phyloP scores from a whole-genome alignment of 2,888 invertebrate genomes.

The Apoderus coryli region DNA sequence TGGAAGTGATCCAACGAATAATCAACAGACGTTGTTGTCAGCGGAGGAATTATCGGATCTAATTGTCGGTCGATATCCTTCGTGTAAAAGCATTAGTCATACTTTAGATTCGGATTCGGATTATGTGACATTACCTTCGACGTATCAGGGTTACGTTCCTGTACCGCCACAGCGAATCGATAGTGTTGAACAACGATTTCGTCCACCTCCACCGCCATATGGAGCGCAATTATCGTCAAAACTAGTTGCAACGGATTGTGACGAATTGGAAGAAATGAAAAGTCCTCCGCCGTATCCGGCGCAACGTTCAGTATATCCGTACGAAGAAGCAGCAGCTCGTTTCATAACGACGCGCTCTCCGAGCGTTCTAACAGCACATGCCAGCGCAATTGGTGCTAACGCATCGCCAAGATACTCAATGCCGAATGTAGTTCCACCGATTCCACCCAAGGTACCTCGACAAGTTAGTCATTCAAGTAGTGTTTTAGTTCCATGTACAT shows the following conservation, averaged over 20 bases:
- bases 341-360: slow-evolving; percentile 65
- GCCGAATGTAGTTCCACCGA: slow-evolving; percentile 30
- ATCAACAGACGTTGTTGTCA: slow-evolving; percentile 57
- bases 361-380: slow-evolving; percentile 62
- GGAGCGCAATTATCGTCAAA: slow-evolving; percentile 26
- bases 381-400: slow-evolving; percentile 49
- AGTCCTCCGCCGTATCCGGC: slow-evolving; percentile 53
- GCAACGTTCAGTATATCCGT: slow-evolving; percentile 45
- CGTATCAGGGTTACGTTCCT: slow-evolving; percentile 38
- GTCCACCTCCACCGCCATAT: slow-evolving; percentile 36
- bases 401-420: slow-evolving; percentile 44
- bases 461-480: slow-evolving; percentile 36
- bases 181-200: slow-evolving; percentile 35
- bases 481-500: slow-evolving; percentile 35
- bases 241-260: slow-evolving; percentile 21
- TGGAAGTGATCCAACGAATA: slow-evolving; percentile 78
- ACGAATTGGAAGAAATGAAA: slow-evolving; percentile 31
- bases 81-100: slow-evolving; percentile 64
- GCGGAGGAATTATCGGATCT: slow-evolving; percentile 73
- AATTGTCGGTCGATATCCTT: slow-evolving; percentile 70
- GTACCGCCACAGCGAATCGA: slow-evolving; percentile 57
- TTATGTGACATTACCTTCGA: slow-evolving; percentile 62
- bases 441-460: slow-evolving; percentile 36
- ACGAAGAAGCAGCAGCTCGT: slow-evolving; percentile 59
- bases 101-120: slow-evolving; percentile 82